These are phyloP conservation scores for Rhegmatorhina hoffmannsi DNA, from an alignment of 2,113 vertebrate genomes.

Conservation along the genomic window DNA sequence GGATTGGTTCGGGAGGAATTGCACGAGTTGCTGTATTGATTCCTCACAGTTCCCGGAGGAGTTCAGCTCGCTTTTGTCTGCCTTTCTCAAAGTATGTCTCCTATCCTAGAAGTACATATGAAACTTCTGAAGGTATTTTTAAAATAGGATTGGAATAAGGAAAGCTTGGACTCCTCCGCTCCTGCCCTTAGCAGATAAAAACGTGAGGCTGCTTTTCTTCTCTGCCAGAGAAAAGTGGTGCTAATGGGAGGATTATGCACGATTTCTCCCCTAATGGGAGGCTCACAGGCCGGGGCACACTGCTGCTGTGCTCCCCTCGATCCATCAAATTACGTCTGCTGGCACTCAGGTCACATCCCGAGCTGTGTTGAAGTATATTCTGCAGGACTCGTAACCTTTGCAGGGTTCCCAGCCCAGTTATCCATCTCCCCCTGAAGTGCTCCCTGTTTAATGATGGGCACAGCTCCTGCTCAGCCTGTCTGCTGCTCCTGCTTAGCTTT, in stretches of 20 bases:
- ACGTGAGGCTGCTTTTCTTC: neutral
- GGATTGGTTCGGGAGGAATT: neutral
- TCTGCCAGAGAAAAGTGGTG: neutral
- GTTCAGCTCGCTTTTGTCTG: neutral
- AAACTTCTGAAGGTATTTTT: neutral
- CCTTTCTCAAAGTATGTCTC: neutral
- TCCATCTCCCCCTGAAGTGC: neutral
- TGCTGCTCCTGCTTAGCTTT: neutral
- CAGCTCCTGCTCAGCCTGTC: neutral
- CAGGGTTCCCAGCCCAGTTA: neutral
- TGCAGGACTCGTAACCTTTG: neutral
- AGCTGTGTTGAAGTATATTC: neutral
- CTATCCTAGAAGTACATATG: neutral
- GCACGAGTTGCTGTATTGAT: rapidly evolving
- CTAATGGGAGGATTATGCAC: neutral
- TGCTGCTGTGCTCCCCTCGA: neutral
- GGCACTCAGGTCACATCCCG: neutral
- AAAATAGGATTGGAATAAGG: neutral
- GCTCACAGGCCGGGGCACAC: neutral
- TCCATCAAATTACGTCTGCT: neutral
- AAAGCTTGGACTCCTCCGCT: neutral
- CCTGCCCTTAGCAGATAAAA: neutral
- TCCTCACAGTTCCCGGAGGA: neutral
- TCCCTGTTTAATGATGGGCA: neutral
- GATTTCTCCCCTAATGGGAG: neutral